Evolutionary conservation across 2,797 vertebrate species (phyloP).

Genomic region (Anableps anableps): DNA sequence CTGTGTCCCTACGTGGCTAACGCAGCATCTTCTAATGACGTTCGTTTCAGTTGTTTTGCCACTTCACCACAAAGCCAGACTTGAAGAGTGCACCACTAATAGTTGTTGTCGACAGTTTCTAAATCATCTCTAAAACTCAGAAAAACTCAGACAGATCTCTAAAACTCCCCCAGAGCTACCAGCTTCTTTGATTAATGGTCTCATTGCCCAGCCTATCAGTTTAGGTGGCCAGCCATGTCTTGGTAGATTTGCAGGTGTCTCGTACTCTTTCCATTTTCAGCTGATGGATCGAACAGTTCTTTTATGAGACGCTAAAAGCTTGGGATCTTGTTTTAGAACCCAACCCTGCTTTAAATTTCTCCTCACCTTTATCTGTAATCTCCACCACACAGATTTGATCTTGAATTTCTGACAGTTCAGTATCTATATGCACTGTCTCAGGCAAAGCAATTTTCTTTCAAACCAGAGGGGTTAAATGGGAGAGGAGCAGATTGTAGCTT

Average conservation of each 20-base stretch:
- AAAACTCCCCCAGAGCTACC: too few species aligned
- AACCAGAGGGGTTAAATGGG: constrained; percentile 27
- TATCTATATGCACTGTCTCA: constrained; percentile 44
- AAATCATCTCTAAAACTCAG: too few species aligned
- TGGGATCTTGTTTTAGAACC: not conserved
- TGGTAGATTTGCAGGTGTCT: not conserved
- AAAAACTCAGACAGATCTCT: too few species aligned
- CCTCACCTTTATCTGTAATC: not conserved
- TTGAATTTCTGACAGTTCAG: constrained; percentile 27
- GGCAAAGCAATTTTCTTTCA: constrained; percentile 53
- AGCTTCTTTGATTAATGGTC: too few species aligned
- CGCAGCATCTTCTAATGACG: not conserved
- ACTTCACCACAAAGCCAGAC: not conserved
- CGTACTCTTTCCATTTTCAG: not conserved
- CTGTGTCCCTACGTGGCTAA: not conserved
- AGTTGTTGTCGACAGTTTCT: not conserved
- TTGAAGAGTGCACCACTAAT: not conserved
- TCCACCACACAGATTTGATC: not conserved
- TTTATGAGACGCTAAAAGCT: not conserved
- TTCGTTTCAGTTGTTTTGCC: not conserved
- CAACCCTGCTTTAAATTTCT: not conserved
- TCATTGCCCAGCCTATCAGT: too few species aligned
- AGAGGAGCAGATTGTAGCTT: constrained; percentile 69
- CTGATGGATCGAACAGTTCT: not conserved
- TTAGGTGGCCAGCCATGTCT: not conserved